Base-by-base conservation (phyloP, 2,113 vertebrate species). In the Dinomys branickii region DNA sequence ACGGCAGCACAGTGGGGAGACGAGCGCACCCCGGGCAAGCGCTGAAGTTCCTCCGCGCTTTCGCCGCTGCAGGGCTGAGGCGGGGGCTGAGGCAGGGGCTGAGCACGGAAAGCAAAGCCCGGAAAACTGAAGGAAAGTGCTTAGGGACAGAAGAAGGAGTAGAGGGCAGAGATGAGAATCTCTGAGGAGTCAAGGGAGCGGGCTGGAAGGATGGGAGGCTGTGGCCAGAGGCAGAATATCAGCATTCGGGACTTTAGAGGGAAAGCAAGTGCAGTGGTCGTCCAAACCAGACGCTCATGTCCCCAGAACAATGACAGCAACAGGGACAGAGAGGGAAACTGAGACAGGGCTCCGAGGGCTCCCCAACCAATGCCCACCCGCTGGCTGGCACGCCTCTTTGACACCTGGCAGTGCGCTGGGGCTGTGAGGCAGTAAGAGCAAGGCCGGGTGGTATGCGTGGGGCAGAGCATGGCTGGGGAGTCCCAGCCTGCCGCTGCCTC, bases 371-470 rank as follows among this genome's bases (percentile, higher is more conserved):
- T 44, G 78, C 44, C 83, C 28, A n/a, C 1, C 8, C 16, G 67
- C 69, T 1, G 6, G 75, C 50, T 24, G 73, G 67, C 2, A 0
- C 83, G n/a, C 67, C 56, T n/a, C 19, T 2, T 6, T 22, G 33
- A 35, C 59, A 41, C 41, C 3, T 17, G 38, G 35, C 6, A 20
- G 5, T 9, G 8, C 56, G 56, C 54, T 12, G 2, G 8, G 63
- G 56, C 54, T 12, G 2, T 1, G 77, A 65, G 88, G 78, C 28
- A 30, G 26, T 17, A 10, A 35, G 50, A 22, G 75, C 44, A 20
- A 63, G 82, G 69, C 50, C 0, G 30, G 26, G 54, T 2, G 3
- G 16, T 1, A 10, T 0, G 2, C 0, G 0, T 14, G 67, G 14
- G 8, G 26, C 89, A 13, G 24, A 1, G 73, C 1, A 5, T 0